Evolutionary conservation across 2,113 vertebrate species (phyloP).

Genomic region (Polypterus senegalus): DNA sequence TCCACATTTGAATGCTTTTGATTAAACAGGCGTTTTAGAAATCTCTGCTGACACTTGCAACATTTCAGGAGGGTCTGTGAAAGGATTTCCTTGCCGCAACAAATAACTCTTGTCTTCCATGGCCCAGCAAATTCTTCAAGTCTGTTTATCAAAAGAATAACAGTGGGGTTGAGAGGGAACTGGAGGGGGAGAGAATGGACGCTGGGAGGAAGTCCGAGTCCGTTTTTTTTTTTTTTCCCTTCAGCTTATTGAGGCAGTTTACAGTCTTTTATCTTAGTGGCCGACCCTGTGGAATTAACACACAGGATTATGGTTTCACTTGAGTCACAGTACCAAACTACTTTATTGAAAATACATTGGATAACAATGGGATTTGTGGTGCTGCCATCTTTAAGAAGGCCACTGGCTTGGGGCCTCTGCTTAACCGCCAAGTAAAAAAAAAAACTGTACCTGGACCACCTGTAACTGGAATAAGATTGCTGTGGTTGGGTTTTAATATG

Average conservation of each 20-base stretch:
- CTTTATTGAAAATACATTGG: background rate
- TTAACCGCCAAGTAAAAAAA: background rate
- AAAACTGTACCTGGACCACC: no score
- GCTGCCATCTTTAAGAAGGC: background rate
- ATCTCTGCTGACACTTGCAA: no score
- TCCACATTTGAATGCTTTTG: no score
- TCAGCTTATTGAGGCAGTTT: background rate
- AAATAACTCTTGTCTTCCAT: background rate
- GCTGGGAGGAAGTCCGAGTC: background rate
- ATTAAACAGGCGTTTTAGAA: no score
- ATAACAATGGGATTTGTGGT: background rate
- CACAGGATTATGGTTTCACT: slow-evolving; percentile 2
- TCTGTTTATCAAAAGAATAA: background rate
- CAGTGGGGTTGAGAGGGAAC: background rate
- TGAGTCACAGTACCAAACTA: background rate
- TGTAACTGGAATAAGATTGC: no score
- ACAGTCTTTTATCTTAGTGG: background rate
- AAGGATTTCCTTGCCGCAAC: background rate
- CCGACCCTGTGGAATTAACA: slow-evolving; percentile 1
- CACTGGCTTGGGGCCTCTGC: background rate
- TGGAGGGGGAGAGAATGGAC: no score
- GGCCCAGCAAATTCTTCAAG: background rate
- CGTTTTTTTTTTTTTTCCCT: no score
- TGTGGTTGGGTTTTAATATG: no score
- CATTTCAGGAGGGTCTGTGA: no score